Evolutionary conservation across 1,140 invertebrate genomes (phyloP), one percentile per base, ranked within the genome.

Genomic region (Sycobia sp.): DNA sequence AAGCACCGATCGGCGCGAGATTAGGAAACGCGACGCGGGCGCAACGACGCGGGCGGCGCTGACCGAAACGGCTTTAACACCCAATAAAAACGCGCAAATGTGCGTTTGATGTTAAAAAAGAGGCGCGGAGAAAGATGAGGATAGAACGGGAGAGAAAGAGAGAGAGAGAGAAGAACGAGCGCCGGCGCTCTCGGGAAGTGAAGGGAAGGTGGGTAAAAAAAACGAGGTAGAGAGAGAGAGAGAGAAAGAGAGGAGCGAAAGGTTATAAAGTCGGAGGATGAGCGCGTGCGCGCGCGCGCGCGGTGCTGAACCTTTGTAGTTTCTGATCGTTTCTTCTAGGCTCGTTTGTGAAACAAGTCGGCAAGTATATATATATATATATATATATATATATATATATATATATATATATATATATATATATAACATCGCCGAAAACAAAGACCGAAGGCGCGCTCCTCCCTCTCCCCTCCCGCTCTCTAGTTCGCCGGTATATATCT

Each of bases 291-390:
- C n/a, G n/a, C n/a, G n/a, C n/a, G n/a, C n/a, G n/a, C n/a, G 32
- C 59, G 51, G 51, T 39, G 69, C 72, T 70, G 68, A 61, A 69
- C 68, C 75, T 79, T 78, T 76, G 74, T 77, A 78, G 75, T 75
- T 47, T 43, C 39, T 46, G 47, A n/a, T n/a, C n/a, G n/a, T n/a
- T 39, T 46, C 38, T 58, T 16, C 69, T 71, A 74, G 63, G 69
- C 73, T 78, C 77, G 72, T 77, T 78, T 77, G 73, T 77, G 76
- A 77, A 79, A 79, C 77, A 75, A 75, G 76, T 70, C 74, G 76
- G 71, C 75, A 76, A n/a, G n/a, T n/a, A n/a, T n/a, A n/a, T n/a
- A n/a, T n/a, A n/a, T n/a, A n/a, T n/a, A n/a, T n/a, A n/a, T n/a
- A n/a, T n/a, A n/a, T n/a, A n/a, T n/a, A n/a, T n/a, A n/a, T n/a